phyloP scores from a whole-genome alignment of 1,140 invertebrate genomes.

The Drosophila bocqueti region DNA sequence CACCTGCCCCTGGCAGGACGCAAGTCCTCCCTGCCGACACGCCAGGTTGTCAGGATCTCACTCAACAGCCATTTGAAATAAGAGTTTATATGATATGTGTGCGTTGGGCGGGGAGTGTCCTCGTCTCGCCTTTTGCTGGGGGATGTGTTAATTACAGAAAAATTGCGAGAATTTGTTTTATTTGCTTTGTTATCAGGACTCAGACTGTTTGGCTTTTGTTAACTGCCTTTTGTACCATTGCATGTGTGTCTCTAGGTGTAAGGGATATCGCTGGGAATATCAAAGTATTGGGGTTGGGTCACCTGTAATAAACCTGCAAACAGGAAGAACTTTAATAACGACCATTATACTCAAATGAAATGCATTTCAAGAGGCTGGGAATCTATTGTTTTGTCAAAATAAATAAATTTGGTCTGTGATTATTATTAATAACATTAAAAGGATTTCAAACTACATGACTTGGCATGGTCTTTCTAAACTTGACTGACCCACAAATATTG shows the following conservation, averaged over 20 bases:
- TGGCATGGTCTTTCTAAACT: neutral
- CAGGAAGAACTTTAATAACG: neutral
- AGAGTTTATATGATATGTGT: constrained; percentile 47
- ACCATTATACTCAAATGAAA: too few species aligned
- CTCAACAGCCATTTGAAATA: constrained; percentile 53
- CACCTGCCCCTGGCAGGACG: constrained; percentile 38
- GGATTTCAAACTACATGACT: too few species aligned
- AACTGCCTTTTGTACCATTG: constrained; percentile 35
- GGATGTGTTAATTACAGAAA: constrained; percentile 82
- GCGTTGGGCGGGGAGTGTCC: constrained; percentile 19
- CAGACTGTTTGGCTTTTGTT: constrained; percentile 48
- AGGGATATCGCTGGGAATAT: constrained; percentile 5
- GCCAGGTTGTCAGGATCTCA: constrained; percentile 67
- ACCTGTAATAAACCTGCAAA: constrained; percentile 15
- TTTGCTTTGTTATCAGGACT: constrained; percentile 79
- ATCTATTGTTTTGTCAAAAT: too few species aligned
- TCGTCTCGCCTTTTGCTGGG: constrained; percentile 44
- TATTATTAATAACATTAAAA: too few species aligned
- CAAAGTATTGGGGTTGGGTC: constrained; percentile 33
- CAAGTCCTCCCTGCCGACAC: constrained; percentile 28
- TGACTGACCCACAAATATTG: neutral
- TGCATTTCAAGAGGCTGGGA: too few species aligned
- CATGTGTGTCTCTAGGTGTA: constrained; percentile 16
- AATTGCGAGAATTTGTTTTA: constrained; percentile 81
- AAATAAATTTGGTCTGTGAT: too few species aligned